Evolutionary conservation across 2,888 invertebrate genomes (phyloP).

Genomic region (Parapristionchus giblindavisi): DNA sequence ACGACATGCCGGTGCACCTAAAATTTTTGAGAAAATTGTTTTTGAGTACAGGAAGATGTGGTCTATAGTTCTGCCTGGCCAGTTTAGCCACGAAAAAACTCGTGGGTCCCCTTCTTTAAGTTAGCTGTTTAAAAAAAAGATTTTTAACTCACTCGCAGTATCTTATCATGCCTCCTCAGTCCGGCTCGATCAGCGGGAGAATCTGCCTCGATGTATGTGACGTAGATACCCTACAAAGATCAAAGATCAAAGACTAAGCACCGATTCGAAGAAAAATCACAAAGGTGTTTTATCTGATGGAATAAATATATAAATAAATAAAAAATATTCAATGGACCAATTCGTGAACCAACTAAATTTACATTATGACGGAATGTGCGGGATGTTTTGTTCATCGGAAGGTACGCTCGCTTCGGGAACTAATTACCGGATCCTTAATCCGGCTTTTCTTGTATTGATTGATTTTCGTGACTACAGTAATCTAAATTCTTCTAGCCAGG

Average conservation of each 20-base stretch:
- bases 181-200: constrained; percentile 94
- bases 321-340: too few relatives aligned
- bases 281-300: too few relatives aligned
- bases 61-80: too few relatives aligned
- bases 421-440: neutral
- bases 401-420: neutral
- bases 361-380: constrained; percentile 77
- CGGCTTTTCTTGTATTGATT: neutral
- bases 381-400: constrained; percentile 75
- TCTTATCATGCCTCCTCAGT: constrained; percentile 94
- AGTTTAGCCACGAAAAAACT: too few relatives aligned
- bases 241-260: constrained; percentile 12
- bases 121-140: too few relatives aligned
- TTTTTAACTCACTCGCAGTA: constrained; percentile 80
- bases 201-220: constrained; percentile 93
- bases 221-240: constrained; percentile 86
- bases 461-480: neutral
- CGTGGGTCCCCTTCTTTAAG: too few relatives aligned
- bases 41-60: too few relatives aligned
- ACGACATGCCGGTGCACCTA: too few relatives aligned
- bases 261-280: too few relatives aligned
- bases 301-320: neutral
- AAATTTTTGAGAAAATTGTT: too few relatives aligned
- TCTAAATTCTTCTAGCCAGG: constrained; percentile 35
- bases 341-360: too few relatives aligned